Percentiles rank a stretch among this genome's conserved stretches.
These are phyloP conservation scores for Acronicta leporina DNA, from an alignment of 2,888 invertebrate genomes.

Conservation along the genomic window DNA sequence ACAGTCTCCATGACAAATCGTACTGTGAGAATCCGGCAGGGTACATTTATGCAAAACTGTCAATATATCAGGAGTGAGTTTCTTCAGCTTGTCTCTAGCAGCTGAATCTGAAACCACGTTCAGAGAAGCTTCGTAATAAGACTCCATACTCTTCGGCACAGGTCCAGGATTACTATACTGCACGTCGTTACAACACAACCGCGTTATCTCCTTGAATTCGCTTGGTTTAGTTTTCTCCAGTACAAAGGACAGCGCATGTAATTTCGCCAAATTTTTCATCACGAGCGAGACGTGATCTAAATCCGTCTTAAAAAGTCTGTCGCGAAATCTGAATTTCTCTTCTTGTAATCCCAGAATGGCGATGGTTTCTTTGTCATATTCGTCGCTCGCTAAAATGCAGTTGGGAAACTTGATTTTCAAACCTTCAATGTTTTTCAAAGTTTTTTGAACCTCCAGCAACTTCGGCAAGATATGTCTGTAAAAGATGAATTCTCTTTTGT, in stretches of 20 bases:
- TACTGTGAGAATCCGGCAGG: conserved; percentile 61
- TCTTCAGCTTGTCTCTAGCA: conserved; percentile 64
- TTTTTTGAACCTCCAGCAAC: conserved; percentile 68
- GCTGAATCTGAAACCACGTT: conserved; percentile 65
- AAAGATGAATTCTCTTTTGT: conserved; percentile 70
- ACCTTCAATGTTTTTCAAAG: conserved; percentile 71
- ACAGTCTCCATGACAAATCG: conserved; percentile 79
- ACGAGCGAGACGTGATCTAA: conserved; percentile 68
- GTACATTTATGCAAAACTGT: conserved; percentile 70
- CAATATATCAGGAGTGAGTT: conserved; percentile 65
- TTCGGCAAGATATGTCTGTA: conserved; percentile 65
- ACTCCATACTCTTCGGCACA: conserved; percentile 66
- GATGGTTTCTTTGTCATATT: conserved; percentile 70
- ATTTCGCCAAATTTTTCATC: conserved; percentile 76
- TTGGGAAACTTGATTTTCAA: conserved; percentile 77
- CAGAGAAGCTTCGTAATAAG: conserved; percentile 72
- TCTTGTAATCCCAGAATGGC: conserved; percentile 54
- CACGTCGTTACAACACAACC: conserved; percentile 65
- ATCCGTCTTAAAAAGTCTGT: conserved; percentile 67
- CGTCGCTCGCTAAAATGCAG: conserved; percentile 67
- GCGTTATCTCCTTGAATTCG: conserved; percentile 66
- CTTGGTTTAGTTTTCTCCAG: conserved; percentile 64
- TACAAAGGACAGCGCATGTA: conserved; percentile 75
- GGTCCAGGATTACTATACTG: conserved; percentile 70
- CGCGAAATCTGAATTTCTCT: conserved; percentile 57